phyloP scores from a whole-genome alignment of 2,888 invertebrate genomes.

The Lobophora halterata region DNA sequence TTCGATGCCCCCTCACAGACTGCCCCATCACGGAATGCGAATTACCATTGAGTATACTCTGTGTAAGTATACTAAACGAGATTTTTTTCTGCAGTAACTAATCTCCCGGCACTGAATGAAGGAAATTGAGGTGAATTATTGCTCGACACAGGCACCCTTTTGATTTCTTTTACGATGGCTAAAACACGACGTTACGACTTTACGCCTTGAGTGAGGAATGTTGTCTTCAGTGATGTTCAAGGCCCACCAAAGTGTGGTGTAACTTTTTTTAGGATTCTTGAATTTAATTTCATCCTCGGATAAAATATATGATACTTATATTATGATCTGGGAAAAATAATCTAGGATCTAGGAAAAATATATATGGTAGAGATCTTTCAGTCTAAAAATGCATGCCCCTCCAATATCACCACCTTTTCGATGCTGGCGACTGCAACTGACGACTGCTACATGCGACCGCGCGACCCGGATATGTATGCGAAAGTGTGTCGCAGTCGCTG shows the following conservation, averaged over 20 bases:
- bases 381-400: no score
- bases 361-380: no score
- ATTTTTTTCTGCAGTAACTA: conserved; percentile 66
- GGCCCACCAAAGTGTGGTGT: conserved; percentile 32
- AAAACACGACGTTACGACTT: conserved; percentile 62
- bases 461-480: no score
- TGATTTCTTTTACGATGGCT: conserved; percentile 65
- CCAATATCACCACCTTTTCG: no score
- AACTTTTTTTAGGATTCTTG: no score
- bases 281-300: no score
- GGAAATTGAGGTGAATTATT: conserved; percentile 68
- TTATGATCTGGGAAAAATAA: no score
- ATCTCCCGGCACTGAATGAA: conserved; percentile 67
- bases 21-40: conserved; percentile 60
- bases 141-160: conserved; percentile 59
- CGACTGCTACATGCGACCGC: no score
- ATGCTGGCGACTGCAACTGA: no score
- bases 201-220: conserved; percentile 55
- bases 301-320: no score
- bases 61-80: conserved; percentile 59
- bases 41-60: conserved; percentile 64
- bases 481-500: no score
- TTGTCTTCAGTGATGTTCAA: conserved; percentile 44
- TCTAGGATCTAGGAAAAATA: no score
- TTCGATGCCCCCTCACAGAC: conserved; percentile 39